phyloP scores from a whole-genome alignment of 2,888 invertebrate genomes.

The Empis stercorea region DNA sequence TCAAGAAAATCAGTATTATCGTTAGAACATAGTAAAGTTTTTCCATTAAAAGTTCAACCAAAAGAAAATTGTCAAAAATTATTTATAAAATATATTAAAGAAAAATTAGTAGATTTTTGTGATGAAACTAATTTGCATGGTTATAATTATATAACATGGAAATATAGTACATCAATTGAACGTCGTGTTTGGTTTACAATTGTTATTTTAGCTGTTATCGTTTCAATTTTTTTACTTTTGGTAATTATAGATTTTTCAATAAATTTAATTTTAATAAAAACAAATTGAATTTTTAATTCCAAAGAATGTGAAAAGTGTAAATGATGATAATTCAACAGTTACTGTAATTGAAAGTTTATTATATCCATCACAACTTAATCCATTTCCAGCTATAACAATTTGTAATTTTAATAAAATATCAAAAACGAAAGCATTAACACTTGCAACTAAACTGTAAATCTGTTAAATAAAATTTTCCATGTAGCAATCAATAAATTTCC shows the following conservation, averaged over 20 bases:
- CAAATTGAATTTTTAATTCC: no score
- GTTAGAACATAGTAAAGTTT: no score
- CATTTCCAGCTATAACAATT: slow-evolving; percentile 45
- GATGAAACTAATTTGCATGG: slow-evolving; percentile 54
- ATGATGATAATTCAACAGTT: slow-evolving; percentile 45
- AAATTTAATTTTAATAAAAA: no score
- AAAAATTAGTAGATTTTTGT: slow-evolving; percentile 39
- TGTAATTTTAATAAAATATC: slow-evolving; percentile 45
- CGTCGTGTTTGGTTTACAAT: slow-evolving; percentile 44
- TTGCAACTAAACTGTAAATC: slow-evolving; percentile 37
- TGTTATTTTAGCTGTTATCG: slow-evolving; percentile 40
- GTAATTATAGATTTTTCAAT: slow-evolving; percentile 47
- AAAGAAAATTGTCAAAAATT: no score
- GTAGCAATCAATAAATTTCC: no score
- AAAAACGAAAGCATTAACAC: slow-evolving; percentile 25
- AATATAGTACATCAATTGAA: slow-evolving; percentile 42
- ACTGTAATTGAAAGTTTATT: slow-evolving; percentile 45
- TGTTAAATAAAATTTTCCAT: not conserved
- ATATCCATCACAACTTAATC: slow-evolving; percentile 44
- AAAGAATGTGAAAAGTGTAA: slow-evolving; percentile 16
- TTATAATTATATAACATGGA: slow-evolving; percentile 52
- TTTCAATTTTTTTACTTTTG: slow-evolving; percentile 42
- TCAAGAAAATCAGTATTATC: no score
- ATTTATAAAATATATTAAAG: no score
- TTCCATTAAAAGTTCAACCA: no score